Evolutionary conservation across 2,113 vertebrate genomes (phyloP), one percentile per base, ranked within the genome.

Genomic region (Damaliscus lunatus): DNA sequence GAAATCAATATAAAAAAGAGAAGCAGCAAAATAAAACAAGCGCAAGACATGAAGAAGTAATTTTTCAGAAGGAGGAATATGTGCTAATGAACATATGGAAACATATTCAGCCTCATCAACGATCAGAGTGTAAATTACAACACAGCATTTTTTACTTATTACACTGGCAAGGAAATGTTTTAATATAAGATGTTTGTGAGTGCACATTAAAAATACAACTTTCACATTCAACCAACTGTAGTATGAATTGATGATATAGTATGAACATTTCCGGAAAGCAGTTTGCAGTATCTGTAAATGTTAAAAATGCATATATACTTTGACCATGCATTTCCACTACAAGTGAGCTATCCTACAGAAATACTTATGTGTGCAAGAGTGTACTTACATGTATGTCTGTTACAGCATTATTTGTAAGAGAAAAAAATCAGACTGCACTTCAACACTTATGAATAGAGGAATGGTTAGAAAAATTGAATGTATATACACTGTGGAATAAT

Each of bases 201-300:
- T 87, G 3, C 84, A 6, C 77, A 25, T 89, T 74, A 82, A 57
- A 95, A 90, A 83, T 53, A 90, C 3, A 93, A 74, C 57, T 88
- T 78, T 81, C 36, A 74, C 82, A 67, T 60, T 94, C 91, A 85
- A 77, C 59, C 78, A 40, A 90, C 57, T 88, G 4, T 3, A 95
- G n/a, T 90, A 36, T 96, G 88, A 77, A 78, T 83, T 86, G 82
- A 84, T 91, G 36, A 43, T 77, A 43, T 27, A 43, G 71, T 27
- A 77, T 77, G 88, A 86, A 85, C 21, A 95, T 90, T 81, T 92
- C 59, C 59, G 29, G 88, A 97, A 94, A 92, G n/a, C 48, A 92
- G 60, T 86, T 85, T 96, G 29, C 23, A 91, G 15, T 82, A n/a
- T 60, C 48, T 94, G n/a, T 40, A 94, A 95, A 81, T 94, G 89